These are phyloP conservation scores for Cephus spinipes DNA, from an alignment of 2,888 invertebrate genomes.

Conservation along the genomic window DNA sequence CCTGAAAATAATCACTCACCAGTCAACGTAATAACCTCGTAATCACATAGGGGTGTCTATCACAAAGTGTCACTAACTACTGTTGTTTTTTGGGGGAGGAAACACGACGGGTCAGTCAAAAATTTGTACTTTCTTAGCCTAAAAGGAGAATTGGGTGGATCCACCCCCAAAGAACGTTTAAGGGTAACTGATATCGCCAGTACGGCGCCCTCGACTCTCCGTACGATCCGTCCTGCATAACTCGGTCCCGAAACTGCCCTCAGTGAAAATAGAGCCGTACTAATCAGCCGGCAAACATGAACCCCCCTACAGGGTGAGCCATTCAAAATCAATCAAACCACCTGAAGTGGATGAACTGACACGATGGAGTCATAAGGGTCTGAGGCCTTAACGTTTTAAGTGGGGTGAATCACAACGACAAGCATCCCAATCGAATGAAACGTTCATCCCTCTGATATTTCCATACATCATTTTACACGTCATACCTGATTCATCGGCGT, in stretches of 20 bases:
- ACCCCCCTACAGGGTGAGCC: neutral
- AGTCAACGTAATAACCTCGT: neutral
- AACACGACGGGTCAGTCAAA: constrained; percentile 16
- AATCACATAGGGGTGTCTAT: neutral
- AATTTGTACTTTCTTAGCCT: constrained; percentile 21
- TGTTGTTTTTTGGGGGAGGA: constrained; percentile 5
- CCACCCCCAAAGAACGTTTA: constrained; percentile 52
- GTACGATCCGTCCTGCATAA: constrained; percentile 46
- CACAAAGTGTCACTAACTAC: constrained; percentile 6
- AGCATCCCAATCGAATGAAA: neutral
- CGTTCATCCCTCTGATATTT: neutral
- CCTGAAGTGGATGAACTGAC: constrained; percentile 19
- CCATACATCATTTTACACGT: neutral
- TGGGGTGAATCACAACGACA: neutral
- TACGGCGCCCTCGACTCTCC: constrained; percentile 42
- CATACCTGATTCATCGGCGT: neutral
- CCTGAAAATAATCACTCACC: neutral
- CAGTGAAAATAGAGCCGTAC: constrained; percentile 24
- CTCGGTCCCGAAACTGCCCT: constrained; percentile 27
- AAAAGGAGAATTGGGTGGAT: constrained; percentile 35
- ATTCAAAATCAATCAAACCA: constrained; percentile 16
- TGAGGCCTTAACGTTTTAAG: neutral
- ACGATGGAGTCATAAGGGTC: neutral
- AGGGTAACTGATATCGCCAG: constrained; percentile 54
- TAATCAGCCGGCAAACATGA: constrained; percentile 16